Evolutionary conservation across 1,140 invertebrate genomes (phyloP).

Genomic region (Medauroidea extradentata): DNA sequence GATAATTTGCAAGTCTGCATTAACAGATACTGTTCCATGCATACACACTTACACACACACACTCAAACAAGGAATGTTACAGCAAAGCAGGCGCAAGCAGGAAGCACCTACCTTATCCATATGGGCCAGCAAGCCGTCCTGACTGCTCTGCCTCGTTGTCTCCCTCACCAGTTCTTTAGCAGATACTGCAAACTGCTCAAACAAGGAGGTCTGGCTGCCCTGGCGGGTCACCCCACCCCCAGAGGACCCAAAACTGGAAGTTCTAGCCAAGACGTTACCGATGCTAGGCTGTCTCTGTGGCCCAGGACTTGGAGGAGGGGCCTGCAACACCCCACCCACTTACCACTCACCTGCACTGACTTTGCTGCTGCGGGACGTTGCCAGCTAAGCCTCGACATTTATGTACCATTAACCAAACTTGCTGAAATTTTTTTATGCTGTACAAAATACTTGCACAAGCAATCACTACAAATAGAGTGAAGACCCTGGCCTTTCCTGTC

Average conservation of each 20-base stretch:
- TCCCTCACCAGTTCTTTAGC: constrained; percentile 82
- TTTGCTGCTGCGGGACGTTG: no score
- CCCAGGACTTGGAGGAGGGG: constrained; percentile 44
- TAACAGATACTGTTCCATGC: no score
- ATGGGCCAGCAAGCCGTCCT: constrained; percentile 82
- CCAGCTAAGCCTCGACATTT: no score
- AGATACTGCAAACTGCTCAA: constrained; percentile 80
- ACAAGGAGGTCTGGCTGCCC: constrained; percentile 71
- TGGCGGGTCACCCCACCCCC: constrained; percentile 56
- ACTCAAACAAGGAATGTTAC: no score
- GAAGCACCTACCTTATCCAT: constrained; percentile 70
- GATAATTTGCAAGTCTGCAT: no score
- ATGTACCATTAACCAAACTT: no score
- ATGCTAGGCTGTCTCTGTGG: constrained; percentile 57
- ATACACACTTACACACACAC: no score
- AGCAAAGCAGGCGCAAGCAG: neutral
- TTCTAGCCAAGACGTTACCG: constrained; percentile 56
- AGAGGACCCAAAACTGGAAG: constrained; percentile 49
- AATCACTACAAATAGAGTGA: no score
- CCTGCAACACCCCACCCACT: constrained; percentile 19
- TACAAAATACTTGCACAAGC: no score
- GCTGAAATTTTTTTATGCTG: no score
- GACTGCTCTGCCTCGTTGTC: constrained; percentile 80
- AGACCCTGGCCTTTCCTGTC: no score
- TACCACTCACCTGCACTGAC: no score